phyloP scores from a whole-genome alignment of 2,888 invertebrate species.

The Synanthedon tipuliformis region DNA sequence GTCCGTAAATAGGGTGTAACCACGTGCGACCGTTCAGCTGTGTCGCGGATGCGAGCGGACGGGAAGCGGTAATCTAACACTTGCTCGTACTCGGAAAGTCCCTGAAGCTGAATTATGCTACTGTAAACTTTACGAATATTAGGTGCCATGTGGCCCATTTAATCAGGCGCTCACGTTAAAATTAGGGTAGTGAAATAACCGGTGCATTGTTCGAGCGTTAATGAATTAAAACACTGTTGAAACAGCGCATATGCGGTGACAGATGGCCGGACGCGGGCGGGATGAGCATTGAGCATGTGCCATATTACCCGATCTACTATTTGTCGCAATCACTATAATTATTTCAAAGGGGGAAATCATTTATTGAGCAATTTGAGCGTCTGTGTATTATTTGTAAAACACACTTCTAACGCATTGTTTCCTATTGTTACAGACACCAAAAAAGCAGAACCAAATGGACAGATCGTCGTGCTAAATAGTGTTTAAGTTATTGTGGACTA shows the following conservation, averaged over 20 bases:
- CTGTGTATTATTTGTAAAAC: conserved; percentile 46
- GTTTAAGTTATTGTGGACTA: conserved; percentile 40
- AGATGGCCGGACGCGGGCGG: conserved; percentile 63
- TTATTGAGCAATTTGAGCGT: conserved; percentile 27
- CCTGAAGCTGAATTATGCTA: conserved; percentile 23
- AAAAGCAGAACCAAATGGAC: conserved; percentile 73
- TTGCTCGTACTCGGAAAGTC: conserved; percentile 42
- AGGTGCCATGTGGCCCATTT: conserved; percentile 5
- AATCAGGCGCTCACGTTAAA: conserved; percentile 9
- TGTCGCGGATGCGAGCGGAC: conserved; percentile 63
- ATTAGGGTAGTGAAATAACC: conserved; percentile 38
- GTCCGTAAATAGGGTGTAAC: conserved; percentile 70
- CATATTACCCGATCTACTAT: conserved; percentile 37
- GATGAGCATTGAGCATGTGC: conserved; percentile 39
- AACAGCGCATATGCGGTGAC: conserved; percentile 60
- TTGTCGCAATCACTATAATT: conserved; percentile 51
- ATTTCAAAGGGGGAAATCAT: conserved; percentile 23
- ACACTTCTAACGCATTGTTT: conserved; percentile 29
- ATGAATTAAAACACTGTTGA: conserved; percentile 64
- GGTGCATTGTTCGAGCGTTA: conserved; percentile 47
- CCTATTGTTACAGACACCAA: conserved; percentile 73
- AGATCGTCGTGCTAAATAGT: conserved; percentile 63
- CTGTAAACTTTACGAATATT: conserved; percentile 13
- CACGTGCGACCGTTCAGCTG: conserved; percentile 69
- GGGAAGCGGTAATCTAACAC: conserved; percentile 66